Evolutionary conservation across 2,113 vertebrate genomes (phyloP).

Genomic region (Pitta sordida): DNA sequence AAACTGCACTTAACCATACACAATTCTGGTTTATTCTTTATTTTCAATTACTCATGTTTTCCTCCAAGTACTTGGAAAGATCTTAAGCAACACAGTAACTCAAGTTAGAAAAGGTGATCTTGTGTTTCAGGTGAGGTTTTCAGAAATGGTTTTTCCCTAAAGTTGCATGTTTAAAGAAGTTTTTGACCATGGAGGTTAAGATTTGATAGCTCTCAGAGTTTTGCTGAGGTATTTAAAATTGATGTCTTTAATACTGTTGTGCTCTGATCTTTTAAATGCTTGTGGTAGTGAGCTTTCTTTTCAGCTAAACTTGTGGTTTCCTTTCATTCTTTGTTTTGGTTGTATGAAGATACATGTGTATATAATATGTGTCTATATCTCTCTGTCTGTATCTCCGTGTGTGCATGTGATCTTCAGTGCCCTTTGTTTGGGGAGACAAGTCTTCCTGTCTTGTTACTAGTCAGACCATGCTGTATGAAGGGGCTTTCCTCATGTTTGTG

Average conservation of each 20-base stretch:
- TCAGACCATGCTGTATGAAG: not conserved
- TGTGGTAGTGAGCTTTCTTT: constrained; percentile 8
- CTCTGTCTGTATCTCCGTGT: not conserved
- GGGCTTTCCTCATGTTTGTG: not conserved
- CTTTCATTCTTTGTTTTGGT: not conserved
- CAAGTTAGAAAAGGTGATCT: not conserved
- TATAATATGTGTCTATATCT: not conserved
- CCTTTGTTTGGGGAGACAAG: not conserved
- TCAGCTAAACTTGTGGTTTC: not conserved
- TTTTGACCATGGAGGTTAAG: not conserved
- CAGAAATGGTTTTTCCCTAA: not conserved
- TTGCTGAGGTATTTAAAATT: not conserved
- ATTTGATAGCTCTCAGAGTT: not conserved
- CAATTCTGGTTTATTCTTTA: not conserved
- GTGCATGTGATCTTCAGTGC: not conserved
- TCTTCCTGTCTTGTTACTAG: not conserved
- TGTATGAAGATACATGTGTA: not conserved
- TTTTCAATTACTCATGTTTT: not conserved
- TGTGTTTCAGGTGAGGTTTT: not conserved
- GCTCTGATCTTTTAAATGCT: constrained; percentile 14
- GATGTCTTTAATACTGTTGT: not conserved
- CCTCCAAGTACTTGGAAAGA: not conserved
- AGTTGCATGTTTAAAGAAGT: not conserved
- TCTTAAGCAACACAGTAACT: not conserved
- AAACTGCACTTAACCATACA: not conserved